Percentiles rank a stretch among this genome's conserved stretches.
Conservation (phyloP, 2,888 invertebrate species). For the Aleiodes testaceus region DNA sequence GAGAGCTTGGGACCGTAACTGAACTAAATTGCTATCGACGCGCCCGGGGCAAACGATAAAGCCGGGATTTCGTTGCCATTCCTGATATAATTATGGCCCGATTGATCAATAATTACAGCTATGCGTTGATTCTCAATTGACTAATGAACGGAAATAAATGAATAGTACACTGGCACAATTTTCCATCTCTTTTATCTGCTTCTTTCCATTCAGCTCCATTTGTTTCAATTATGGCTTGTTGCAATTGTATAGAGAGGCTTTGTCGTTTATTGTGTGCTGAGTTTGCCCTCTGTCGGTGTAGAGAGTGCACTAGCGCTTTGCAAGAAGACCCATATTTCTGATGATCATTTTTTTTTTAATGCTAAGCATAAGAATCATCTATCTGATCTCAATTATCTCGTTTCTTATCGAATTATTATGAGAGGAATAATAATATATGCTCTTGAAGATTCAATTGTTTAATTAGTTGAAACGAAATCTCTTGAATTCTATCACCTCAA, state of each 20-base stretch:
- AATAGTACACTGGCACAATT: constrained; percentile 6
- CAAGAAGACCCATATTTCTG: no score
- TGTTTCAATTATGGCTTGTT: neutral
- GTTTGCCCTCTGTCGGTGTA: no score
- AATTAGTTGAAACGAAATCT: neutral
- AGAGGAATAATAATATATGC: no score
- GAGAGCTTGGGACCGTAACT: constrained; percentile 36
- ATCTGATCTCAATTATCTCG: no score
- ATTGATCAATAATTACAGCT: constrained; percentile 31
- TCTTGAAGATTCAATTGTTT: neutral
- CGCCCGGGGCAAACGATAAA: constrained; percentile 28
- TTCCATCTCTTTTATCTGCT: neutral
- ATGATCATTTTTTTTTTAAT: no score
- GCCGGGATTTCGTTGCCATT: constrained; percentile 24
- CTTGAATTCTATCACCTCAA: no score
- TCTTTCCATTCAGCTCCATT: constrained; percentile 7
- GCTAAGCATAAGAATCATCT: no score
- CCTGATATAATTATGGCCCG: constrained; percentile 24
- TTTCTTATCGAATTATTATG: no score
- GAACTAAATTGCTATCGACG: constrained; percentile 39
- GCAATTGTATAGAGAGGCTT: neutral
- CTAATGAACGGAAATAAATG: constrained; percentile 14
- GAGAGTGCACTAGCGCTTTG: neutral
- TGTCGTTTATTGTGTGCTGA: neutral
- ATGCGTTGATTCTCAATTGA: constrained; percentile 23